Evolutionary conservation across 2,888 invertebrate genomes (phyloP).

Genomic region (Harpalus rufipes): DNA sequence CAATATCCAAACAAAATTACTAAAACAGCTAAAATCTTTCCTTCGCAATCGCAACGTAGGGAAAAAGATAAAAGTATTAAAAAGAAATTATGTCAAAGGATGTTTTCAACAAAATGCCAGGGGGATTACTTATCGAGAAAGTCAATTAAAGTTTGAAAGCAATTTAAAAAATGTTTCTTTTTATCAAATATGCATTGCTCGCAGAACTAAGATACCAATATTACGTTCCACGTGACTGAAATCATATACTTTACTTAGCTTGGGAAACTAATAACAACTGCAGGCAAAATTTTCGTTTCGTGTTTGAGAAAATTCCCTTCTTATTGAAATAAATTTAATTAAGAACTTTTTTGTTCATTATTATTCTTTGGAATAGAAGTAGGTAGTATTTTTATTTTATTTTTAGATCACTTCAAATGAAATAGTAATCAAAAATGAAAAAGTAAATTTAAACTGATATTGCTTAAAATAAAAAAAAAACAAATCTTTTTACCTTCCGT

Average conservation of each 20-base stretch:
- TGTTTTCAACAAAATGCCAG: conserved; percentile 19
- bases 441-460: no score
- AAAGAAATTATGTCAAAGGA: conserved; percentile 32
- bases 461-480: no score
- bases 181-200: conserved; percentile 53
- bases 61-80: conserved; percentile 9
- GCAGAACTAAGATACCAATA: conserved; percentile 27
- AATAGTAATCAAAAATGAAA: no score
- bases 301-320: background rate
- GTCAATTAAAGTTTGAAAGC: conserved; percentile 51
- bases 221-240: conserved; percentile 20
- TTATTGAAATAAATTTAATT: background rate
- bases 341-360: background rate
- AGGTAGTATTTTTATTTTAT: no score
- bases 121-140: conserved; percentile 39
- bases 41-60: background rate
- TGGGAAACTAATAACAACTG: conserved; percentile 8
- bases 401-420: no score
- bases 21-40: background rate
- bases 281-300: background rate
- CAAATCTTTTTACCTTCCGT: no score
- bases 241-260: conserved; percentile 12
- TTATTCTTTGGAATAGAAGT: no score
- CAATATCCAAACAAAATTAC: background rate
- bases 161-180: conserved; percentile 48